Conservation (phyloP, 1,140 invertebrate species). For the Tachypleus tridentatus region DNA sequence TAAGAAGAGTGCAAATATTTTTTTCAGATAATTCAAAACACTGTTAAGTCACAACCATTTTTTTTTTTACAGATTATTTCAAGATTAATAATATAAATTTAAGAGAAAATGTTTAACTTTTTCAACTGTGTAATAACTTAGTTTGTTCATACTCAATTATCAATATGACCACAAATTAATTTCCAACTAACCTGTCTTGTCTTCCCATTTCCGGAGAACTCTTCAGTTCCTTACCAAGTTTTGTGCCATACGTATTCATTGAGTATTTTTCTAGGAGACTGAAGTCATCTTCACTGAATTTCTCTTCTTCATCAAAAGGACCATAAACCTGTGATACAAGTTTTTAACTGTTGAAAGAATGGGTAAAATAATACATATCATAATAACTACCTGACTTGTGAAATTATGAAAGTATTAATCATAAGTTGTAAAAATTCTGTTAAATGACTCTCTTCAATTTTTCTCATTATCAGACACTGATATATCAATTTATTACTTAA, state of each 20-base stretch:
- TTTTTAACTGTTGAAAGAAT: not conserved
- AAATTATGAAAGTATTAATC: conserved; percentile 2
- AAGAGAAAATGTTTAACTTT: not conserved
- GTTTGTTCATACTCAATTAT: too few relatives aligned
- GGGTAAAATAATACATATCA: not conserved
- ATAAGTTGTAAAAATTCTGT: not conserved
- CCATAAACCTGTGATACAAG: conserved; percentile 45
- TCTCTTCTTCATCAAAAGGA: conserved; percentile 59
- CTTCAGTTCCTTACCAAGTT: conserved; percentile 52
- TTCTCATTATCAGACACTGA: too few relatives aligned
- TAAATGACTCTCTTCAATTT: not conserved
- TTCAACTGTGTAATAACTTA: too few relatives aligned
- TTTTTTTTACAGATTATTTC: not conserved
- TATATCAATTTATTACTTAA: too few relatives aligned
- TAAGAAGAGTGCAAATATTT: too few relatives aligned
- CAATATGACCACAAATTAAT: too few relatives aligned
- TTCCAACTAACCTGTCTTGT: conserved; percentile 14
- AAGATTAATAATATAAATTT: not conserved
- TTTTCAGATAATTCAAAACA: too few relatives aligned
- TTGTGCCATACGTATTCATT: conserved; percentile 59
- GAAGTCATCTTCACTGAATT: conserved; percentile 84
- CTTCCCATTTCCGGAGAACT: conserved; percentile 30
- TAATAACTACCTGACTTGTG: not conserved
- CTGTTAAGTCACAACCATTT: too few relatives aligned
- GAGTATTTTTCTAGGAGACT: conserved; percentile 70